These are phyloP conservation scores for Hylomyscus alleni DNA, from an alignment of 2,797 vertebrate genomes.

Conservation along the genomic window DNA sequence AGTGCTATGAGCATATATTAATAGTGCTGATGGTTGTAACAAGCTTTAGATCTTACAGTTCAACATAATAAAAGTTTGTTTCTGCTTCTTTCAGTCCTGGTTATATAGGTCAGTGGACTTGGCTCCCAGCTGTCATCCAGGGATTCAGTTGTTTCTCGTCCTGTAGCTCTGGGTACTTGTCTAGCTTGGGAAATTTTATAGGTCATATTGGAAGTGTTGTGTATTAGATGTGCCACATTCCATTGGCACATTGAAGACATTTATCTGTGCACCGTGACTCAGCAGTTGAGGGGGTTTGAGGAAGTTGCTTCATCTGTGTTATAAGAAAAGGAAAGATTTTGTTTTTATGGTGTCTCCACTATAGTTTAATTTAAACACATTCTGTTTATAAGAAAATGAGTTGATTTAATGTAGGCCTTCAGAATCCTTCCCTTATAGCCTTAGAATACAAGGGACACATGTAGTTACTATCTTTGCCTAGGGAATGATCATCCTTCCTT, in stretches of 20 bases:
- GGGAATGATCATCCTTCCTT: neutral
- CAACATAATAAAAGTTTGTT: neutral
- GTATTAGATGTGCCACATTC: neutral
- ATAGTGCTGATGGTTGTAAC: neutral
- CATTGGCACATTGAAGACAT: neutral
- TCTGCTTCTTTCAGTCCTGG: neutral
- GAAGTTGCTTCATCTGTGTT: neutral
- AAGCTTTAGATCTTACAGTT: constrained; percentile 2
- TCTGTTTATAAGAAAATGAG: neutral
- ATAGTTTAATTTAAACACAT: neutral
- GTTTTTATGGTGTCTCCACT: neutral
- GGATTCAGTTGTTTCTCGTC: neutral
- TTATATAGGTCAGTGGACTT: neutral
- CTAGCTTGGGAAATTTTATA: neutral
- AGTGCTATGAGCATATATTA: neutral
- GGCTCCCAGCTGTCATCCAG: neutral
- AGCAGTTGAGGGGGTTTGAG: neutral
- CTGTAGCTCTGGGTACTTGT: neutral
- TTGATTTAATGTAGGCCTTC: neutral
- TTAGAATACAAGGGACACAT: neutral
- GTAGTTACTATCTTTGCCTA: neutral
- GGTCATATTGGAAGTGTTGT: neutral
- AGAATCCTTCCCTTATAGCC: neutral
- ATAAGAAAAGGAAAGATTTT: neutral
- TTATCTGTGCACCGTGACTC: neutral